Evolutionary conservation across 2,113 vertebrate genomes (phyloP).

Genomic region (Terrapene triunguis): DNA sequence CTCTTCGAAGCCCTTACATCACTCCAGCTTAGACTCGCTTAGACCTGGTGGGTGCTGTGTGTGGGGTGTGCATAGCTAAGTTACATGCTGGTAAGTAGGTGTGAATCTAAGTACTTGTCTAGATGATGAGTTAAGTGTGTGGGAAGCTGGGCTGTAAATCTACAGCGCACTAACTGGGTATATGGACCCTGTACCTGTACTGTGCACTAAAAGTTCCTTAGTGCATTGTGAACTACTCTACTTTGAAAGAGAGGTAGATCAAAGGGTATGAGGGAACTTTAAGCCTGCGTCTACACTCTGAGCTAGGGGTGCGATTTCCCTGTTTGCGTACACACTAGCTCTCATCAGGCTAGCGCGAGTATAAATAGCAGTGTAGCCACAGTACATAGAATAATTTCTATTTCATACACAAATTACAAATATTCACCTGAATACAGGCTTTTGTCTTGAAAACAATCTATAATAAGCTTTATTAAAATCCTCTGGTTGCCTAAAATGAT

Average conservation of each 20-base stretch:
- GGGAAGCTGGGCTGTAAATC: background rate
- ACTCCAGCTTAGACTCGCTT: background rate
- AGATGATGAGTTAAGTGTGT: background rate
- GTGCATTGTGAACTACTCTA: no score
- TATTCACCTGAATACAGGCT: background rate
- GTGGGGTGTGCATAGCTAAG: background rate
- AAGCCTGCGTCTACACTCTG: background rate
- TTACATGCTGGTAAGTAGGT: background rate
- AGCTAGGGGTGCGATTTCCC: background rate
- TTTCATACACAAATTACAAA: background rate
- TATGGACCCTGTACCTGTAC: background rate
- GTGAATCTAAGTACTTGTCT: background rate
- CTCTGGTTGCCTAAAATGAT: background rate
- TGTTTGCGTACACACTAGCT: background rate
- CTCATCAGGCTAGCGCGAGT: background rate
- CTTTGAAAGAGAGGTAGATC: background rate
- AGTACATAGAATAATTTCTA: background rate
- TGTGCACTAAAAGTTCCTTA: background rate
- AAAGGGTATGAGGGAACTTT: background rate
- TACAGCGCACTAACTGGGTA: background rate
- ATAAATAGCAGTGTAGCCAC: background rate
- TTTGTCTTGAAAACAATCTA: background rate
- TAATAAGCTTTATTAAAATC: background rate
- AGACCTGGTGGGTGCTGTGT: no score
- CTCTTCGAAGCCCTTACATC: background rate